phyloP scores from a whole-genome alignment of 2,113 vertebrate species.

The Ancistrus triradiatus region DNA sequence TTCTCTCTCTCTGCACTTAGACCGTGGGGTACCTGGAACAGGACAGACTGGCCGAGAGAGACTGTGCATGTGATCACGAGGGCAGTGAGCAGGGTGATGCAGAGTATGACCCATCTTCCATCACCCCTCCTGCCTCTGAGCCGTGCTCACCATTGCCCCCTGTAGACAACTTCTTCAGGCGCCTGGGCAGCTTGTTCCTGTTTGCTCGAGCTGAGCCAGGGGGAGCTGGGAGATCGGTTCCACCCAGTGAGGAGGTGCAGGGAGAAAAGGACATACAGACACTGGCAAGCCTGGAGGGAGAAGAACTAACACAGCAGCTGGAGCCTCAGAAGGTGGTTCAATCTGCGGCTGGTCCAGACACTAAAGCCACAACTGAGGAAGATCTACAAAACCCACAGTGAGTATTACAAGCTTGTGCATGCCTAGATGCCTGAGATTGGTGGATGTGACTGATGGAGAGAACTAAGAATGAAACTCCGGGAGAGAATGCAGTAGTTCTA shows the following conservation, averaged over 20 bases:
- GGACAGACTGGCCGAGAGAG: conserved; percentile 17
- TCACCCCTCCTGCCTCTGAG: conserved; percentile 17
- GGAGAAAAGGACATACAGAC: conserved; percentile 20
- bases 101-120: conserved; percentile 18
- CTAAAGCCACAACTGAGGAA: background rate
- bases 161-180: conserved; percentile 49
- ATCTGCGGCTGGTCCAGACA: conserved; percentile 14
- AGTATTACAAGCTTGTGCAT: conserved; percentile 16
- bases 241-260: conserved; percentile 4
- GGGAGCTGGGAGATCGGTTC: conserved; percentile 9
- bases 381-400: conserved; percentile 20
- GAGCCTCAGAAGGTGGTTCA: conserved; percentile 2
- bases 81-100: conserved; percentile 26
- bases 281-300: background rate
- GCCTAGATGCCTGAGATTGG: background rate
- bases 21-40: conserved; percentile 31
- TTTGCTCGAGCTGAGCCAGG: conserved; percentile 38
- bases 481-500: background rate
- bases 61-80: conserved; percentile 3
- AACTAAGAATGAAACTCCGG: background rate
- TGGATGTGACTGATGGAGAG: background rate
- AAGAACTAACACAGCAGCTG: conserved; percentile 1
- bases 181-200: conserved; percentile 50
- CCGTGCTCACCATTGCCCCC: conserved; percentile 34
- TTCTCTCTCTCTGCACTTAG: conserved; percentile 32